phyloP scores from a whole-genome alignment of 2,113 vertebrate genomes.

The Cyanoderma ruficeps region DNA sequence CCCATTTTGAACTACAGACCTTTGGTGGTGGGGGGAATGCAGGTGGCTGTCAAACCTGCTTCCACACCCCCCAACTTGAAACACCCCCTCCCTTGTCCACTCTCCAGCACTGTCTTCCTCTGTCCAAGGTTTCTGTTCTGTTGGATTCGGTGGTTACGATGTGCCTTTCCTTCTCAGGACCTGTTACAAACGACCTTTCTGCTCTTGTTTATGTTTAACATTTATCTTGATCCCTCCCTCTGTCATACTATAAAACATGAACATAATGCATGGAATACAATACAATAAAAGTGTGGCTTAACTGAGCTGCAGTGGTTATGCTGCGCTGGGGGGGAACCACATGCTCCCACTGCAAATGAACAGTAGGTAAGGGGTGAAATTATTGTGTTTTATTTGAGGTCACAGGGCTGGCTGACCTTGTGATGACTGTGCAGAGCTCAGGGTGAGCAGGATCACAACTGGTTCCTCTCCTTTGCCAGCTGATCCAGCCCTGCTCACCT shows the following conservation, averaged over 20 bases:
- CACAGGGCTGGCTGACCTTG: neutral
- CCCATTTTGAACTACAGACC: neutral
- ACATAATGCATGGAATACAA: slow-evolving; percentile 68
- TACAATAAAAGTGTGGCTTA: slow-evolving; percentile 69
- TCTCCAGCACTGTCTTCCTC: slow-evolving; percentile 21
- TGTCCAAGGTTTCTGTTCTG: slow-evolving; percentile 21
- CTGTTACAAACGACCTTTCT: slow-evolving; percentile 58
- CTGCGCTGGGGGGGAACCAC: neutral
- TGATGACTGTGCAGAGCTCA: neutral
- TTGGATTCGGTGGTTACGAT: slow-evolving; percentile 60
- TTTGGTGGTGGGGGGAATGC: neutral
- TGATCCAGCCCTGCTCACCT: neutral
- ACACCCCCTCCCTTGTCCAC: neutral
- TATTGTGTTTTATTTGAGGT: neutral
- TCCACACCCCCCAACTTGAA: slow-evolving; percentile 23
- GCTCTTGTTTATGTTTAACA: slow-evolving; percentile 60
- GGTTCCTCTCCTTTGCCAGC: neutral
- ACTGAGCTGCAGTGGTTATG: neutral
- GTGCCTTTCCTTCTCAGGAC: slow-evolving; percentile 77
- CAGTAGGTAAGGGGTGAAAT: neutral
- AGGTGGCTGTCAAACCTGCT: slow-evolving; percentile 1
- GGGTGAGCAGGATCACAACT: neutral
- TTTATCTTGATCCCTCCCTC: slow-evolving; percentile 16
- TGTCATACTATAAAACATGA: slow-evolving; percentile 55
- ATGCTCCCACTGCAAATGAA: neutral